Conservation (phyloP, 2,888 invertebrate genomes). For the Dione vanillae region DNA sequence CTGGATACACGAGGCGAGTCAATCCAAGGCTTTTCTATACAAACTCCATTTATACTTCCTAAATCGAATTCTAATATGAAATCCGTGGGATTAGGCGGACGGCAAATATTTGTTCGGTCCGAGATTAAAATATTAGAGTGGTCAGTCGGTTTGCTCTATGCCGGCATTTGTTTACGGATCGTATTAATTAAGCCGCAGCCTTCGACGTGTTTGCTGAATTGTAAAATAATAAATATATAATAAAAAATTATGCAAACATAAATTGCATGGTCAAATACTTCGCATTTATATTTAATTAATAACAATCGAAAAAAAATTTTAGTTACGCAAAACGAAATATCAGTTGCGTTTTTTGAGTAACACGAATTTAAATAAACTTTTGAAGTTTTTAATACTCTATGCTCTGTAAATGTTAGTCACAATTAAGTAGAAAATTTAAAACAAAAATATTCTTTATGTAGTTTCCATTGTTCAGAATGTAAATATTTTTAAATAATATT, state of each 20-base stretch:
- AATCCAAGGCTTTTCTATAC: slow-evolving; percentile 38
- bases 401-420: neutral
- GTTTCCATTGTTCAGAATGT: too few species aligned
- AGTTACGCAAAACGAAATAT: too few species aligned
- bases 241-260: slow-evolving; percentile 5
- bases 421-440: neutral
- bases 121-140: slow-evolving; percentile 71
- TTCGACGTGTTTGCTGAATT: slow-evolving; percentile 41
- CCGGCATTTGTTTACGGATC: slow-evolving; percentile 48
- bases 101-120: slow-evolving; percentile 64
- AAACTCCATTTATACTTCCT: slow-evolving; percentile 43
- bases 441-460: too few species aligned
- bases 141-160: slow-evolving; percentile 60
- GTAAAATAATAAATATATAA: slow-evolving; percentile 37
- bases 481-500: neutral
- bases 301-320: neutral
- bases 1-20: slow-evolving; percentile 12
- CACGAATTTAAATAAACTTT: neutral
- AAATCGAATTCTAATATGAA: slow-evolving; percentile 46
- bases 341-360: too few species aligned
- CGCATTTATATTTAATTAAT: neutral
- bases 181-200: slow-evolving; percentile 38
- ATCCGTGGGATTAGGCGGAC: slow-evolving; percentile 50
- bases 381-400: neutral
- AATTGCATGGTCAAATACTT: neutral